Conservation (phyloP, 2,797 vertebrate genomes). For the Onychomys torridus region DNA sequence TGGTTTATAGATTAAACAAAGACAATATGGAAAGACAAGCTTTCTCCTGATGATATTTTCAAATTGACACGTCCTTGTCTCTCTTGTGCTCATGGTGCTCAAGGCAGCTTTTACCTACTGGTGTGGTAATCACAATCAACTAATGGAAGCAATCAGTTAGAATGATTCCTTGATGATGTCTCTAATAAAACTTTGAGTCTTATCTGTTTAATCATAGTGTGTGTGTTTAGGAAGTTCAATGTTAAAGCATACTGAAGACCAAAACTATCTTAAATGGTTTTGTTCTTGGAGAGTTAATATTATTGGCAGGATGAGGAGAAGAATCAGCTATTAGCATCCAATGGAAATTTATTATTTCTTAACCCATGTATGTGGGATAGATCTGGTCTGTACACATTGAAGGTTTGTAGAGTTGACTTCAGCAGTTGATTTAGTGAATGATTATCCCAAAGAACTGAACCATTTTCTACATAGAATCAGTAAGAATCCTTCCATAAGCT, state of each 20-base stretch:
- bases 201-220: background rate
- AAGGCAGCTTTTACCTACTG: background rate
- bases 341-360: background rate
- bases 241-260: background rate
- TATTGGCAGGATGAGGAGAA: background rate
- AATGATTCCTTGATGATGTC: slow-evolving; percentile 54
- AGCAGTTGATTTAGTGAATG: background rate
- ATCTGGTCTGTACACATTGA: background rate
- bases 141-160: background rate
- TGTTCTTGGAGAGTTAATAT: background rate
- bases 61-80: background rate
- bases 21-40: background rate
- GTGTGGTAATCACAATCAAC: slow-evolving; percentile 12
- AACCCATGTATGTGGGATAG: background rate
- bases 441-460: background rate
- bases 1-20: background rate
- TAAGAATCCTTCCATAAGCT: background rate
- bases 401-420: background rate
- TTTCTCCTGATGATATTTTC: slow-evolving; percentile 23
- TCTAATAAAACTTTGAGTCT: background rate
- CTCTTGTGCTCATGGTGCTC: background rate
- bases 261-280: background rate
- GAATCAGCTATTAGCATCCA: background rate
- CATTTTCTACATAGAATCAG: background rate
- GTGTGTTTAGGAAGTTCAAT: background rate